Evolutionary conservation across 2,888 invertebrate genomes (phyloP).

Genomic region (Buathra laborator): DNA sequence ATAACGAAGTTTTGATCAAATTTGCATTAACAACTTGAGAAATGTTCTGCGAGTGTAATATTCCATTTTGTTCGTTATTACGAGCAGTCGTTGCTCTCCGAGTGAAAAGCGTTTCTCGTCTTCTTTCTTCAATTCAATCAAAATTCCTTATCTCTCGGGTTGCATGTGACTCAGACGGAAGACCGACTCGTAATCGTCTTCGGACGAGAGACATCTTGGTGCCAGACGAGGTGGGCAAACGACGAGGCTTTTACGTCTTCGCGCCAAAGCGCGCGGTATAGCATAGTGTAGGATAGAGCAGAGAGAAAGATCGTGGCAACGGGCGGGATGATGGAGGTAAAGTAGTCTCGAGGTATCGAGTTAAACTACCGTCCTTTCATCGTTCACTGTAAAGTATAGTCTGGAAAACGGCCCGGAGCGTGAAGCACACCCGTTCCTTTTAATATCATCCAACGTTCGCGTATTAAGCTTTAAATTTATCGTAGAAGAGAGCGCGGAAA

Average conservation of each 20-base stretch:
- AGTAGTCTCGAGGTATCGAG: constrained; percentile 62
- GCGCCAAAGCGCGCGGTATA: constrained; percentile 42
- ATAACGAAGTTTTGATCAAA: too few species aligned
- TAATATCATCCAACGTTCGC: constrained; percentile 74
- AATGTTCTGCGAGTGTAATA: background rate
- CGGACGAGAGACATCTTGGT: constrained; percentile 23
- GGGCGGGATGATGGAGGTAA: constrained; percentile 58
- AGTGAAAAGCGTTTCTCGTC: background rate
- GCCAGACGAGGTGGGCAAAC: constrained; percentile 12
- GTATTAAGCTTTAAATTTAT: constrained; percentile 80
- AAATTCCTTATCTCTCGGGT: constrained; percentile 15
- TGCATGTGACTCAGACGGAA: background rate
- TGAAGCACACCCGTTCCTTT: constrained; percentile 68
- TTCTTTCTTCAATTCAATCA: constrained; percentile 2
- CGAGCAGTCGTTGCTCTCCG: background rate
- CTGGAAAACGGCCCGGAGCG: constrained; percentile 55
- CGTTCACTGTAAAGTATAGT: constrained; percentile 62
- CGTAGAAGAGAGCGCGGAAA: constrained; percentile 74
- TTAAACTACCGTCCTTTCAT: constrained; percentile 63
- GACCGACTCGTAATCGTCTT: constrained; percentile 51
- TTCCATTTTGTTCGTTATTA: background rate
- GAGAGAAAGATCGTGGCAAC: constrained; percentile 48
- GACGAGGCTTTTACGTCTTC: constrained; percentile 17
- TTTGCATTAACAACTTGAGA: too few species aligned
- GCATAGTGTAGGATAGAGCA: background rate